Evolutionary conservation across 2,888 invertebrate species (phyloP), one percentile per base, ranked within the genome.

Genomic region (Parascotia fuliginaria): DNA sequence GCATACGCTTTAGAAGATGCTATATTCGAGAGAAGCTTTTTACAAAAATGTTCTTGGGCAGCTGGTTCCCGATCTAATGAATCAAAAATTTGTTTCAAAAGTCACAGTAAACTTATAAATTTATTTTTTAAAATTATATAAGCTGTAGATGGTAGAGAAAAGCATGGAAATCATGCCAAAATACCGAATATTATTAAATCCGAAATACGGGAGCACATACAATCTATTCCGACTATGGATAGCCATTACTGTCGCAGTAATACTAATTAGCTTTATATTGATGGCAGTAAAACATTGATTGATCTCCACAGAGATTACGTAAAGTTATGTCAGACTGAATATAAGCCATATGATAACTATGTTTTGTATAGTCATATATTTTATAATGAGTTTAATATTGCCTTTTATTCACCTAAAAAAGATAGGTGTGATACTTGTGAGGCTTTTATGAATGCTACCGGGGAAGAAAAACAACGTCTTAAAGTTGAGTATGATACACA

Each of bases 351-450:
- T 36, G 28, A 28, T 32, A 40, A 50, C 29, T 44, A 54, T 46
- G 34, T 55, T 39, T 9, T 42, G 46, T 55, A 48, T 45, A 45
- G 33, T 12, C 24, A 41, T 48, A 50, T 51, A 12, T 50, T 55
- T 13, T 46, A 50, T 36, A 55, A 38, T 24, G 50, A 54, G 16
- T 55, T 49, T 45, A 49, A 55, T 34, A 55, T 55, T 31, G 37
- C 49, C 33, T 55, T 49, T 39, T 42, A 39, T 34, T 38, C 39
- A 39, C 46, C 50, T n/a, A 50, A 50, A 46, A 55, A 55, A 46
- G 49, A 55, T 27, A 16, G 24, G 14, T 55, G 43, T 32, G 55
- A 55, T n/a, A 38, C 36, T 38, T 55, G 55, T 40, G 42, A 34
- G 33, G 14, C 38, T 11, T 42, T 33, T 11, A 39, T 15, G 27